These are phyloP conservation scores for Anolis sagrei DNA, from an alignment of 2,113 vertebrate genomes.

Conservation along the genomic window DNA sequence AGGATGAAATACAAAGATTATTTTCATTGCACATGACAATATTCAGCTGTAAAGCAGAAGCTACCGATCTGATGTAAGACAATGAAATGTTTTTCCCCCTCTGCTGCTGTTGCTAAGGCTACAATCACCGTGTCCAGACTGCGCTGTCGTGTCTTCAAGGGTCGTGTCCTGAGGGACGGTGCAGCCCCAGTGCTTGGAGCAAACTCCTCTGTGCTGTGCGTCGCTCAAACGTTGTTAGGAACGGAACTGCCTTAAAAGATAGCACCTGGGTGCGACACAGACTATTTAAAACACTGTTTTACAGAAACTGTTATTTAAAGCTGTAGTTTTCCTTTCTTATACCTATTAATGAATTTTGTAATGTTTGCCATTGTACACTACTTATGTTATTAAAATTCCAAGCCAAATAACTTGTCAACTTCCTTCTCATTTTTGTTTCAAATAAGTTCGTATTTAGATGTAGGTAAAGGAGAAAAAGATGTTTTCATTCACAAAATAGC, in stretches of 20 bases:
- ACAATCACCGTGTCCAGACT: conserved; percentile 53
- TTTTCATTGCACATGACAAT: conserved; percentile 16
- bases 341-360: conserved; percentile 68
- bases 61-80: conserved; percentile 60
- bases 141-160: conserved; percentile 56
- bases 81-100: conserved; percentile 44
- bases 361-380: conserved; percentile 76
- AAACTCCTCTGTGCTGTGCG: conserved; percentile 64
- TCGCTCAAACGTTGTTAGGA: conserved; percentile 76
- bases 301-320: conserved; percentile 72
- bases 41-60: conserved; percentile 12
- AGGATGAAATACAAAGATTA: conserved; percentile 46
- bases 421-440: conserved; percentile 48
- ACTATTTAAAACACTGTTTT: conserved; percentile 73
- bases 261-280: conserved; percentile 74
- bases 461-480: no score
- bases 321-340: conserved; percentile 76
- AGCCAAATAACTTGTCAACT: conserved; percentile 70
- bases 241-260: conserved; percentile 81
- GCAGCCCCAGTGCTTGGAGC: conserved; percentile 66
- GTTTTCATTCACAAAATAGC: no score
- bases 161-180: conserved; percentile 54
- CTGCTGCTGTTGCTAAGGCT: conserved; percentile 58
- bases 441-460: conserved; percentile 37
- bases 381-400: conserved; percentile 81